Base-by-base conservation (phyloP, 2,797 vertebrate species). In the Pangasius larnaudii region DNA sequence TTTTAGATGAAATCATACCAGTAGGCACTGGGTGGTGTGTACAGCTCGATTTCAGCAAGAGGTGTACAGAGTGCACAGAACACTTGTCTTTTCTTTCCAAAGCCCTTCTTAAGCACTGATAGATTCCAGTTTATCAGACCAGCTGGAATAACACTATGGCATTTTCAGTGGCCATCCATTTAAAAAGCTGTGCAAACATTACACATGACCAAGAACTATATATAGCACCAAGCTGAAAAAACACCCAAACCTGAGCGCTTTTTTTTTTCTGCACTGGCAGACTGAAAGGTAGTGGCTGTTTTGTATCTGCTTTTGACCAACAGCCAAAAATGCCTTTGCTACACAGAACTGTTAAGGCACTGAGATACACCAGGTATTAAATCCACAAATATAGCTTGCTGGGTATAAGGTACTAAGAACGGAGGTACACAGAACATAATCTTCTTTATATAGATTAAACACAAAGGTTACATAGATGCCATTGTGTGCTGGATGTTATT, bases 201-300 rank as follows among this genome's bases (percentile, higher is more conserved):
- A 49, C 81, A 87, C 88, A 89, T 46, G 63, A 84, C 85, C 85
- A 89, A 79, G 81, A 87, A 87, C 88, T 89, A 86, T 87, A 89
- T 89, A 84, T 89, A 89, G 80, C 85, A 72, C 36, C 61, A 87
- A 72, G 88, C 85, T 89, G 80, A 86, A 89, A 89, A 89, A 86
- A 86, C 85, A 86, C 39, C 51, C 69, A 79, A 58, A 89, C 85
- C 71, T 86, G 88, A 75, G 49, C 65, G 5, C 8, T 56, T 49
- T 84, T 74, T 81, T 85, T 81, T 58, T 39, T 36, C 56, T 75
- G 58, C 8, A 3, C 79, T 83, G 88, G 59, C 88, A 83, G 85
- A 63, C 71, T 83, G 63, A 87, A 87, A 81, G 30, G 63, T 81
- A 81, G 36, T 58, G 59, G 63, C 75, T 88, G 80, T 81, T 87